A percentile compares a stretch with the other conserved stretches of the same genome.
Conservation (phyloP, 2,113 vertebrate species). For the Prunella himalayana region DNA sequence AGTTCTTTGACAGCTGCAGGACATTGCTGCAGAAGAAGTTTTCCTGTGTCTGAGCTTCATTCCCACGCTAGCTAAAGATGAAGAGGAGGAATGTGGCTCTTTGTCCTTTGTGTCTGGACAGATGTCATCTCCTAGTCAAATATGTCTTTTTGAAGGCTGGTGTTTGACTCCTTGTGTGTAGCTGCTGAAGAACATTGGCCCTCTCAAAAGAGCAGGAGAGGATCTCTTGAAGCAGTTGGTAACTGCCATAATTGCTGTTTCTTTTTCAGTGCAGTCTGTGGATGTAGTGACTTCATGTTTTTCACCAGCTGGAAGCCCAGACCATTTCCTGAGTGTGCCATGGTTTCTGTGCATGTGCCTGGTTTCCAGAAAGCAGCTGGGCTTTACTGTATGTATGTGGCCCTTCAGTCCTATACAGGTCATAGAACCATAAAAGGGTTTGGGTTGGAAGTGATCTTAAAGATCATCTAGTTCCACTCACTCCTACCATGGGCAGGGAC, state of each 20-base stretch:
- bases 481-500: neutral
- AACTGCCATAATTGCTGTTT: neutral
- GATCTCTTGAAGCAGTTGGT: neutral
- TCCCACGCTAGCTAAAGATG: slow-evolving; percentile 20
- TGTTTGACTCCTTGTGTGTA: neutral
- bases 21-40: neutral
- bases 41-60: slow-evolving; percentile 4
- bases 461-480: neutral
- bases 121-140: neutral
- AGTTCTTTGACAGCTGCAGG: slow-evolving; percentile 34
- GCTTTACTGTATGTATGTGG: neutral
- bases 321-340: neutral
- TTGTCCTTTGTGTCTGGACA: neutral
- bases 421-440: neutral
- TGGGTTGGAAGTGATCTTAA: neutral
- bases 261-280: neutral
- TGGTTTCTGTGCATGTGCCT: neutral
- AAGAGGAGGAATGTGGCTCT: neutral
- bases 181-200: neutral
- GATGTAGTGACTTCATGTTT: neutral
- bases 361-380: neutral
- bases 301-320: neutral
- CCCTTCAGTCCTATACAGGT: neutral
- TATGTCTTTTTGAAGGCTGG: neutral
- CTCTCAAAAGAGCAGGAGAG: neutral